Evolutionary conservation across 2,797 vertebrate genomes (phyloP), one percentile per base, ranked within the genome.

Genomic region (Ficedula albicollis): DNA sequence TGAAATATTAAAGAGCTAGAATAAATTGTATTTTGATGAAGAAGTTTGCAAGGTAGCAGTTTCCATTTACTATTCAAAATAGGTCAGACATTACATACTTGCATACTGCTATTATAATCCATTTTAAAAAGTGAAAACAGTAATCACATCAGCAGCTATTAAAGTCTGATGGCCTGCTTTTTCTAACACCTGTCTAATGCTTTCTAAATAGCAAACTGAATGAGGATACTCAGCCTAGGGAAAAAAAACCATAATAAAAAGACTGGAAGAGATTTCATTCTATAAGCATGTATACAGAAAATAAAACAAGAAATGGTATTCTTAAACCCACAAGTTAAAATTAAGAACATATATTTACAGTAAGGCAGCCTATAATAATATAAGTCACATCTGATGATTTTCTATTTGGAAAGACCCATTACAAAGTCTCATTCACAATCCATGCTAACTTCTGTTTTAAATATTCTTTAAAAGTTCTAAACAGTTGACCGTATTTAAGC

Each of bases 121-220:
- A 43, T 67, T 89, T 82, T 56, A 56, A 39, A 43, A 96, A 85
- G 58, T 66, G 58, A 94, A 92, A 96, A 88, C 68, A 73, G 51
- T 83, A 92, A 93, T 80, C 52, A 89, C 32, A 87, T 15, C 68
- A 79, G 70, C 77, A 87, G 81, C 87, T 95, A 32, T 66, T 60
- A 60, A 82, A 69, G 34, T 87, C 56, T 38, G 32, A 91, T 9
- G 22, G 64, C 38, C 67, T 69, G 43, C 20, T 89, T 94, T 63
- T 93, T 74, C 56, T 67, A 82, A 87, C 74, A 67, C 73, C 67
- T 64, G 34, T n/a, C 74, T 90, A 89, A 80, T 51, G 49, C 36
- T 85, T 85, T 70, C 87, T 55, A 68, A 87, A 84, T 25, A 85
- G 58, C 43, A 70, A 93, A 91, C 2, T 55, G 25, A 87, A 75